Percentiles rank a stretch among this genome's conserved stretches.
Conservation (phyloP, 1,140 invertebrate genomes). For the Plodia interpunctella region DNA sequence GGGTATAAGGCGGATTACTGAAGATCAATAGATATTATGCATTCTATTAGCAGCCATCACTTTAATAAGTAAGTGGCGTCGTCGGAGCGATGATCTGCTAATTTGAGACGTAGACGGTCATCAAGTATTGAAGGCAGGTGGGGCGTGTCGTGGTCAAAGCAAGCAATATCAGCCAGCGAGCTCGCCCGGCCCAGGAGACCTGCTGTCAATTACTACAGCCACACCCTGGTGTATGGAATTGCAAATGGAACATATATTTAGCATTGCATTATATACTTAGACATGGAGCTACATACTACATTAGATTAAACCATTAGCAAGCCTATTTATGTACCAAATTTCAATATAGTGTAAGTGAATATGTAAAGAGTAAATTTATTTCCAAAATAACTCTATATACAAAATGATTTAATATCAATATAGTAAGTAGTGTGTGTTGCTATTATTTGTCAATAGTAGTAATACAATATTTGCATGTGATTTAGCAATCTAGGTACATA, state of each 20-base stretch:
- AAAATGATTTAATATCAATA: too few relatives aligned
- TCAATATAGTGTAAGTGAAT: too few relatives aligned
- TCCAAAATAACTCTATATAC: too few relatives aligned
- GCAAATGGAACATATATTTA: background rate
- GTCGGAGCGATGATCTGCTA: constrained; percentile 31
- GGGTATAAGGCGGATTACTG: too few relatives aligned
- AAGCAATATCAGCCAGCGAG: constrained; percentile 34
- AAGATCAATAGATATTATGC: too few relatives aligned
- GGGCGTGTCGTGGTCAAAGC: constrained; percentile 12
- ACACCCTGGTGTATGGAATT: background rate
- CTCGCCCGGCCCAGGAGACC: background rate
- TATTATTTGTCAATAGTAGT: too few relatives aligned
- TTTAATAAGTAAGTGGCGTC: constrained; percentile 27
- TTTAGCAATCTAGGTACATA: too few relatives aligned
- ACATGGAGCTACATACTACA: background rate
- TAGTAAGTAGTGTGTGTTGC: too few relatives aligned
- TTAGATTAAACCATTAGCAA: background rate
- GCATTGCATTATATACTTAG: background rate
- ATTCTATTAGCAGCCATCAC: constrained; percentile 3
- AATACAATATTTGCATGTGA: too few relatives aligned
- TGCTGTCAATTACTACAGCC: constrained; percentile 1
- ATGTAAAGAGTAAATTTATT: too few relatives aligned
- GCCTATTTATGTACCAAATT: too few relatives aligned
- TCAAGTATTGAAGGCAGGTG: constrained; percentile 52
- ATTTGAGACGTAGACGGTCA: constrained; percentile 45